Evolutionary conservation across 2,797 vertebrate genomes (phyloP).

Genomic region (Hirundo rustica): DNA sequence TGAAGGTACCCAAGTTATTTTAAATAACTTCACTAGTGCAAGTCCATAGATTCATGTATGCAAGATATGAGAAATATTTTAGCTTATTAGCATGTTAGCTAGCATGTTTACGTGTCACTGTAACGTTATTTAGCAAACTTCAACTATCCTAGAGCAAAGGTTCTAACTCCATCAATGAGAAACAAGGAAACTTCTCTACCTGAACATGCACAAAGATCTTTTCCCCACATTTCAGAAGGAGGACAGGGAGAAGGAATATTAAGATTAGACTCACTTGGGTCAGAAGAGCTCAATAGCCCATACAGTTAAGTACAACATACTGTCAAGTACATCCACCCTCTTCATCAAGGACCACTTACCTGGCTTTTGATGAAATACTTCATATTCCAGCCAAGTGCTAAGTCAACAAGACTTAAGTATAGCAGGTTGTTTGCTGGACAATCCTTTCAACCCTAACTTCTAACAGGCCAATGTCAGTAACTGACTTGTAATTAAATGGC

Average conservation of each 20-base stretch:
- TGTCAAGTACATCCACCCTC: neutral
- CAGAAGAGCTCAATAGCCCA: neutral
- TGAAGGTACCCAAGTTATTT: neutral
- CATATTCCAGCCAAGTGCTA: neutral
- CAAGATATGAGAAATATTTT: neutral
- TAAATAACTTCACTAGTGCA: neutral
- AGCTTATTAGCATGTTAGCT: accelerated
- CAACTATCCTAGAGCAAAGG: accelerated
- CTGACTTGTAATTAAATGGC: neutral
- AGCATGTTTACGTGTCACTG: no score
- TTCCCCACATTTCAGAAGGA: neutral
- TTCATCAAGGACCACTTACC: neutral
- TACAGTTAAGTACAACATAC: neutral
- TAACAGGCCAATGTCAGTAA: neutral
- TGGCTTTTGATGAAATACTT: neutral
- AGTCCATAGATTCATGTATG: accelerated
- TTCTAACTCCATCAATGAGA: neutral
- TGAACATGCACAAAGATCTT: accelerated
- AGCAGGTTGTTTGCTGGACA: neutral
- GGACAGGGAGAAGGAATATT: accelerated
- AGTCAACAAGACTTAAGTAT: neutral
- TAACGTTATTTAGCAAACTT: neutral
- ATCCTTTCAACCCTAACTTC: neutral
- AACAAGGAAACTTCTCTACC: neutral
- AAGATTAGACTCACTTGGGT: neutral